Evolutionary conservation across 2,888 invertebrate genomes (phyloP), one percentile per base, ranked within the genome.

Genomic region (Girardia tigrina): DNA sequence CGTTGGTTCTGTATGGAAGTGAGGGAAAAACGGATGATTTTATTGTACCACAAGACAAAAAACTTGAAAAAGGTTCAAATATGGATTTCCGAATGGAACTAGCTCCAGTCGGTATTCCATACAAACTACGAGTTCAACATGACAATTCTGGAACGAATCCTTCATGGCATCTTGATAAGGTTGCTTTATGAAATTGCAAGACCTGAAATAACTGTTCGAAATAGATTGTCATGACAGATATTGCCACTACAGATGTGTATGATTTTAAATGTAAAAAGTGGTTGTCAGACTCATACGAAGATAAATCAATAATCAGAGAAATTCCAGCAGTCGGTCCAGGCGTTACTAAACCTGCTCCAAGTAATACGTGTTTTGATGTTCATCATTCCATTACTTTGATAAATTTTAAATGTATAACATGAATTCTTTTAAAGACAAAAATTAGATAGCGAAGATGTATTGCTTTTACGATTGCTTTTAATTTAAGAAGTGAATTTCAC

Each of bases 271-370:
- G 84, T 79, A 79, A 79, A 12, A 78, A 82, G 28, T 85, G 85
- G 85, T 77, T 85, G 77, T 83, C 84, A 0, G 79, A 79, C 1
- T 81, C 82, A 77, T 84, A 85, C 77, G 85, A 83, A 76, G 84
- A 84, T 76, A 78, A 80, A n/a, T 78, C 81, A 28, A 81, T 81
- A 23, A 79, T 84, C 0, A 77, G 84, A 74, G 85, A 85, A 78
- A 73, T 84, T 29, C 82, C 84, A 2, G 84, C 84, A 6, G 80
- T 80, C 71, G 83, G 83, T 28, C 80, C 80, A 0, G 80, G 80
- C 23, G 71, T 74, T 42, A 72, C 4, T 6, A 23, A 27, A 42
- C 42, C 74, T 1, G 42, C 69, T 42, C 74, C 74, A 74, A 42
- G 74, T 74, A 23, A 42, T n/a, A n/a, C n/a, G n/a, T n/a, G n/a